phyloP scores from a whole-genome alignment of 1,140 invertebrate genomes.

The Aradophagus sp. region DNA sequence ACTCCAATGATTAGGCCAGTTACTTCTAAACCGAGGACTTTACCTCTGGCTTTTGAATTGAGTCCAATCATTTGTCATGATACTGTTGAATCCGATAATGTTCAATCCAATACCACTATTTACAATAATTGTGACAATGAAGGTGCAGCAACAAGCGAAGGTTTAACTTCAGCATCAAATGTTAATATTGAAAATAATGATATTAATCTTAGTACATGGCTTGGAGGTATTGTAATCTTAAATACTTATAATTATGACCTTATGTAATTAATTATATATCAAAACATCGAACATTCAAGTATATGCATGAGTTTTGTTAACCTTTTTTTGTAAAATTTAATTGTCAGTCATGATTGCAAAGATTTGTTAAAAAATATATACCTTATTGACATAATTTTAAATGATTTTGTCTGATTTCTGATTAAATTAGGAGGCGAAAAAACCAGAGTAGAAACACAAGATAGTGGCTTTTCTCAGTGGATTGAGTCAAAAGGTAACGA shows the following conservation, averaged over 20 bases:
- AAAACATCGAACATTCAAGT: no score
- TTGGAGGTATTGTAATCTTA: constrained; percentile 64
- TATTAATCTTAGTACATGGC: constrained; percentile 73
- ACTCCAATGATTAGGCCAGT: constrained; percentile 69
- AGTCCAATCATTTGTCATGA: constrained; percentile 70
- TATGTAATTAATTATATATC: no score
- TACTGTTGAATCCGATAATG: constrained; percentile 51
- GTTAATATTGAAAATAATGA: constrained; percentile 55
- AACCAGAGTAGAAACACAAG: constrained; percentile 57
- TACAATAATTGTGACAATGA: constrained; percentile 38
- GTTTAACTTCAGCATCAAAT: constrained; percentile 43
- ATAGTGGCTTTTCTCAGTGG: constrained; percentile 72
- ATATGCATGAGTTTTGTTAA: no score
- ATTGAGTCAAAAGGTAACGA: constrained; percentile 61
- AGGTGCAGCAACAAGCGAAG: constrained; percentile 11
- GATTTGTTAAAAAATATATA: no score
- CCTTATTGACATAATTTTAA: no score
- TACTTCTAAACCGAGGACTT: constrained; percentile 62
- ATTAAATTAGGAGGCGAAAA: constrained; percentile 64
- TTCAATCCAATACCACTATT: constrained; percentile 33
- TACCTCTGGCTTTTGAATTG: constrained; percentile 71
- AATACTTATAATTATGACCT: no score
- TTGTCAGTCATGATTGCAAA: no score
- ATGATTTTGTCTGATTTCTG: no score
- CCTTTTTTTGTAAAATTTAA: no score